Evolutionary conservation across 2,797 vertebrate species (phyloP).

Genomic region (Liparis tanakae): DNA sequence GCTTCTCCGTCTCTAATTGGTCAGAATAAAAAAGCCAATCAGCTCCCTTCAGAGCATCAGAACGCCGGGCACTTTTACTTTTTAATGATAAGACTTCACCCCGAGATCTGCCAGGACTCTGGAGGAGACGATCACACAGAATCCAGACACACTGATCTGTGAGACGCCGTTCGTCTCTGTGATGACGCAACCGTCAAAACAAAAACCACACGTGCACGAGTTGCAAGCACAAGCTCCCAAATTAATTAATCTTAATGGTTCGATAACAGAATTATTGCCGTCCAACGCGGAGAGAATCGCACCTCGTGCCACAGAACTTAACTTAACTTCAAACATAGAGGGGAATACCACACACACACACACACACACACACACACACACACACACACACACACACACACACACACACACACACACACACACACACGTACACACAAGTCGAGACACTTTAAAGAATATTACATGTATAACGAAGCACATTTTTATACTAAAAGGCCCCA

Average conservation of each 20-base stretch:
- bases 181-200: not conserved
- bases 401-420: not conserved
- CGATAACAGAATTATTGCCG: not conserved
- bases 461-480: not conserved
- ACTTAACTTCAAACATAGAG: not conserved
- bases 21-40: conserved; percentile 59
- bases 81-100: conserved; percentile 22
- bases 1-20: conserved; percentile 64
- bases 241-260: not conserved
- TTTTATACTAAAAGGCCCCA: not conserved
- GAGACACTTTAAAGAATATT: not conserved
- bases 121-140: not conserved
- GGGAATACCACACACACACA: not conserved
- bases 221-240: not conserved
- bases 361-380: no score
- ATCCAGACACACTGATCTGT: not conserved
- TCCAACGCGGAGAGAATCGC: not conserved
- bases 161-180: not conserved
- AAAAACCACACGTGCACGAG: not conserved
- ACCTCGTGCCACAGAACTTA: not conserved
- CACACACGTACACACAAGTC: no score
- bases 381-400: not conserved
- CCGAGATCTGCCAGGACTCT: conserved; percentile 29
- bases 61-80: conserved; percentile 28
- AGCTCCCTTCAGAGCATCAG: conserved; percentile 51